Evolutionary conservation across 2,888 invertebrate genomes (phyloP).

Genomic region (Charanyca ferruginea): DNA sequence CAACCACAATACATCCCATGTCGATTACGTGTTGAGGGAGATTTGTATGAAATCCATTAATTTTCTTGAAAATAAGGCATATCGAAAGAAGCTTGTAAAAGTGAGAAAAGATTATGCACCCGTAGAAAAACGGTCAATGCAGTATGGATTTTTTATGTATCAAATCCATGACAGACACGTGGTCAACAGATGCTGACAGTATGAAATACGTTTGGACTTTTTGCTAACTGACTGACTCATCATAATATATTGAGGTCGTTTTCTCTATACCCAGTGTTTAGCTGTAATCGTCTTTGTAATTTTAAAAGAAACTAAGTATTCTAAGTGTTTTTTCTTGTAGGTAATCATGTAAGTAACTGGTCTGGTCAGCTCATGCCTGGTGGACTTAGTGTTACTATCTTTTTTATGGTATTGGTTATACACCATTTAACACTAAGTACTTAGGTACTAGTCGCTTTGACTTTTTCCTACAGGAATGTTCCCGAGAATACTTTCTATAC

Average conservation of each 20-base stretch:
- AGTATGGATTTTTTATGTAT: conserved; percentile 20
- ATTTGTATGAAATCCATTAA: background rate
- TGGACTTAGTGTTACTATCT: conserved; percentile 61
- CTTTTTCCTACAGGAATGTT: conserved; percentile 32
- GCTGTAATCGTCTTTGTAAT: conserved; percentile 55
- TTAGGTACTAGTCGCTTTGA: conserved; percentile 23
- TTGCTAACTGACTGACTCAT: conserved; percentile 35
- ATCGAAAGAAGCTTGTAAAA: conserved; percentile 3
- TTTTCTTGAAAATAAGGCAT: background rate
- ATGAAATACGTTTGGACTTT: conserved; percentile 36
- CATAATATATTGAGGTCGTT: conserved; percentile 62
- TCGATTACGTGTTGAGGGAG: background rate
- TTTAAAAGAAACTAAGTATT: conserved; percentile 60
- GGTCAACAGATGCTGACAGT: conserved; percentile 39
- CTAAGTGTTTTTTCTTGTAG: conserved; percentile 77
- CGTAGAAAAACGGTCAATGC: background rate
- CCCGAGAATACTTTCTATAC: conserved; percentile 43
- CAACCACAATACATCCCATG: background rate
- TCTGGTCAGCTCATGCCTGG: conserved; percentile 65
- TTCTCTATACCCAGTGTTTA: conserved; percentile 52
- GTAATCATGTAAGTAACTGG: conserved; percentile 66
- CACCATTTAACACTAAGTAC: conserved; percentile 6
- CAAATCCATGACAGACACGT: conserved; percentile 16
- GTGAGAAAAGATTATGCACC: background rate
- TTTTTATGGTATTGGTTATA: conserved; percentile 34